Conservation (phyloP, 2,888 invertebrate species). For the Lissocephala sabroskyi region DNA sequence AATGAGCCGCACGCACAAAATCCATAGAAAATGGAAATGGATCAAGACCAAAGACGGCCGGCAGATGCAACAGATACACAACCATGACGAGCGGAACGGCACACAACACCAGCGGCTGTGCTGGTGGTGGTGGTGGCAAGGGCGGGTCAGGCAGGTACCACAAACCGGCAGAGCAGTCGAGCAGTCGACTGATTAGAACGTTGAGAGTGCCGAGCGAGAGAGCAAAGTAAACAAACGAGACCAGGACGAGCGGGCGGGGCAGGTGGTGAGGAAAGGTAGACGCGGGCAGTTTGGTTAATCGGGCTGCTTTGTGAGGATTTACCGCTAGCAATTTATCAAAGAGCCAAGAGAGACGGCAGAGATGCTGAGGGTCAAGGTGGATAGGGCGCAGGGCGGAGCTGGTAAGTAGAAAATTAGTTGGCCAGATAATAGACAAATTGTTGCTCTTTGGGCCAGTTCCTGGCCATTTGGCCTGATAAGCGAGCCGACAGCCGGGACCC, state of each 20-base stretch:
- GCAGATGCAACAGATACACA: conserved; percentile 40
- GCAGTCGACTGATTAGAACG: conserved; percentile 57
- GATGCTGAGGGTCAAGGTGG: no score
- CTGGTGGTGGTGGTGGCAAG: background rate
- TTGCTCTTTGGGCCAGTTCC: conserved; percentile 23
- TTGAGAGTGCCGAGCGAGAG: conserved; percentile 14
- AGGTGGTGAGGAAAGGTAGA: no score
- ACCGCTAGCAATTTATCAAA: no score
- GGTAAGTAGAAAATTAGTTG: conserved; percentile 32
- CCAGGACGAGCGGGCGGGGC: no score
- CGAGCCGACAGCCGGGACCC: conserved; percentile 14
- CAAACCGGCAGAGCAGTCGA: conserved; percentile 57
- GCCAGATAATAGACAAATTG: conserved; percentile 52
- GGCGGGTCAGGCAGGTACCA: conserved; percentile 60
- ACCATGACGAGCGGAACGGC: no score
- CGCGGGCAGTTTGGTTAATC: no score
- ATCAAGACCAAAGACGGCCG: conserved; percentile 37
- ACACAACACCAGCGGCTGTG: conserved; percentile 1
- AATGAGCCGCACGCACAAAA: conserved; percentile 58
- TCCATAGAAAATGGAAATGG: conserved; percentile 59
- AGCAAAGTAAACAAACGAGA: conserved; percentile 1
- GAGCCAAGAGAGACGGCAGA: no score
- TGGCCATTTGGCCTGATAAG: conserved; percentile 48
- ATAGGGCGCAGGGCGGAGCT: no score
- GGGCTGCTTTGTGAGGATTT: no score